Percentiles rank a stretch among this genome's conserved stretches.
Conservation (phyloP, 2,113 vertebrate genomes). For the Oryzias celebensis region DNA sequence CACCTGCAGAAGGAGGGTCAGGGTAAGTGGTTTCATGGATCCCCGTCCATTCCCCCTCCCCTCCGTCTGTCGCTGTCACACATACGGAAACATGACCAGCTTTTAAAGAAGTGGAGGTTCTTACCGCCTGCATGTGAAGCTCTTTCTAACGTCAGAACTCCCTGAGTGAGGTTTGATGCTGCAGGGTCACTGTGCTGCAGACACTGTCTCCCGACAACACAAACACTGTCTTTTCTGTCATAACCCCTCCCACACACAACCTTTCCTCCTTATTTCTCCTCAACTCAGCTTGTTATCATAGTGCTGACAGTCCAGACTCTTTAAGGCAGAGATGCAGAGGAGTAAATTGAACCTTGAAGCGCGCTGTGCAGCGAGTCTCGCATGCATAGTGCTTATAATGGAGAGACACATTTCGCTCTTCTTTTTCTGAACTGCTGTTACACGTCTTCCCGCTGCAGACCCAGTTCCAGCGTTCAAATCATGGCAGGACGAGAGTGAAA, state of each 20-base stretch:
- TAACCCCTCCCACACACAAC: constrained; percentile 56
- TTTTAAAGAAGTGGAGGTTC: no score
- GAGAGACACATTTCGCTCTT: constrained; percentile 1
- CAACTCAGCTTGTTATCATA: constrained; percentile 22
- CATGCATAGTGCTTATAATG: not conserved
- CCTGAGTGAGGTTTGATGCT: not conserved
- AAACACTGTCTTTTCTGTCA: constrained; percentile 8
- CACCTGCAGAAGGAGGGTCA: constrained; percentile 95
- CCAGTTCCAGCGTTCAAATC: constrained; percentile 94
- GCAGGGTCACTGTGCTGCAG: constrained; percentile 3
- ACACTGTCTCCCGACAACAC: constrained; percentile 9
- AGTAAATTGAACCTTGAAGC: not conserved
- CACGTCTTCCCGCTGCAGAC: constrained; percentile 76
- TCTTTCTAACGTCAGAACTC: not conserved
- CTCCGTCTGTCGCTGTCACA: constrained; percentile 7
- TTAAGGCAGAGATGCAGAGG: constrained; percentile 1
- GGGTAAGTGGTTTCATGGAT: constrained; percentile 83
- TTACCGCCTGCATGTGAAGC: constrained; percentile 19
- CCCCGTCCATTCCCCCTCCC: constrained; percentile 39
- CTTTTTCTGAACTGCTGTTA: constrained; percentile 25
- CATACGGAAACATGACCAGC: no score
- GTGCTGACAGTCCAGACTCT: not conserved
- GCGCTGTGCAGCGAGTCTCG: not conserved
- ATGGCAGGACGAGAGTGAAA: constrained; percentile 93
- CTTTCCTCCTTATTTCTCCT: not conserved